Percentiles rank a stretch among this genome's conserved stretches.
phyloP scores from a whole-genome alignment of 2,888 invertebrate genomes.

The Drosophila paramelanica region DNA sequence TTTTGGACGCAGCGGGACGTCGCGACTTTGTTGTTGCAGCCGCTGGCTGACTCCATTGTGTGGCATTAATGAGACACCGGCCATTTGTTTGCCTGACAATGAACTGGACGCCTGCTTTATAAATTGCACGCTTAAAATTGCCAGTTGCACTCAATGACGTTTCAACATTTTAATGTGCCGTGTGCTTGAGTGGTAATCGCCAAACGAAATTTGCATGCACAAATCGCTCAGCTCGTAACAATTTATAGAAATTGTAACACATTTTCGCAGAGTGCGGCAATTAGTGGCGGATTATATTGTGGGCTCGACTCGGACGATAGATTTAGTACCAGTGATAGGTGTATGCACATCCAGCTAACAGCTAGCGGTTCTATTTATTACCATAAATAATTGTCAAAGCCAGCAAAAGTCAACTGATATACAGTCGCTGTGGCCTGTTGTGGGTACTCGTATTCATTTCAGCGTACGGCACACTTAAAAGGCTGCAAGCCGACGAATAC shows the following conservation, averaged over 20 bases:
- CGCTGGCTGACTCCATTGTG: constrained; percentile 71
- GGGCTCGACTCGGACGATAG: constrained; percentile 40
- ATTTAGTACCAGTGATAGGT: constrained; percentile 46
- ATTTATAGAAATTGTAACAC: constrained; percentile 63
- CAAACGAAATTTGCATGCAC: constrained; percentile 47
- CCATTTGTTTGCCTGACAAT: constrained; percentile 73
- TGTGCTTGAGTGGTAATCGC: constrained; percentile 42
- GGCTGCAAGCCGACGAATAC: constrained; percentile 63
- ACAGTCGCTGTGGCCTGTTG: constrained; percentile 59
- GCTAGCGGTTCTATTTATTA: constrained; percentile 76
- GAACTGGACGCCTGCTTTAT: constrained; percentile 33
- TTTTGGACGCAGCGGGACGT: constrained; percentile 78
- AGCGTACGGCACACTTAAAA: constrained; percentile 76
- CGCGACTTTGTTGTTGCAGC: constrained; percentile 42
- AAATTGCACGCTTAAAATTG: constrained; percentile 43
- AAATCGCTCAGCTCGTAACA: constrained; percentile 42
- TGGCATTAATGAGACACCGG: constrained; percentile 77
- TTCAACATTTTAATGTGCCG: constrained; percentile 56
- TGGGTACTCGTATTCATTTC: constrained; percentile 72
- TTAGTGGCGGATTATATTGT: constrained; percentile 65
- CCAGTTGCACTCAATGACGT: constrained; percentile 55
- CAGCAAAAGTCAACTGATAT: constrained; percentile 71
- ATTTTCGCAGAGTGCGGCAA: constrained; percentile 51
- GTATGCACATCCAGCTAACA: constrained; percentile 34
- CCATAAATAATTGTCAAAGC: constrained; percentile 81